Evolutionary conservation across 2,113 vertebrate species (phyloP).

Genomic region (Oncorhynchus gorbuscha): DNA sequence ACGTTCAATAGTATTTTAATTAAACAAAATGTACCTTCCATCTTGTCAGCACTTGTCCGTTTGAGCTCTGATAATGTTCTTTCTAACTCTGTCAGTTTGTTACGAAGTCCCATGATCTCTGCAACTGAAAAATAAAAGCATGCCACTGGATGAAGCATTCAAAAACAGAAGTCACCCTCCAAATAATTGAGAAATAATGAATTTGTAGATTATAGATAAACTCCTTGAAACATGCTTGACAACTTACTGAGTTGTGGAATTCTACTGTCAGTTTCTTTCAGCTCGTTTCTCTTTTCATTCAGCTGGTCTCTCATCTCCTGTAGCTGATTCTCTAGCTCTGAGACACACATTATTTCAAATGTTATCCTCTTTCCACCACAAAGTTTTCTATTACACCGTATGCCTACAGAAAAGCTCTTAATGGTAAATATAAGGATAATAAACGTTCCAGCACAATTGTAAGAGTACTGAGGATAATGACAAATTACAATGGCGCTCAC

Average conservation of each 20-base stretch:
- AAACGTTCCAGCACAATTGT: background rate
- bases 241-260: slow-evolving; percentile 35
- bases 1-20: background rate
- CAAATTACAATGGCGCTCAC: slow-evolving; percentile 15
- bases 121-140: slow-evolving; percentile 20
- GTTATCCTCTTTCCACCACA: background rate
- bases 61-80: slow-evolving; percentile 14
- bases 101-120: slow-evolving; percentile 41
- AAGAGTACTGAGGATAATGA: background rate
- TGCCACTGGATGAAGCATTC: background rate
- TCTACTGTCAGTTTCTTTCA: background rate
- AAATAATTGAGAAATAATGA: no score
- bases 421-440: background rate
- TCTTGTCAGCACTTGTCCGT: background rate
- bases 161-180: background rate
- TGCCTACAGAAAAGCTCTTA: background rate
- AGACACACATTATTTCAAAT: background rate
- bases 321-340: slow-evolving; percentile 46
- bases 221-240: background rate
- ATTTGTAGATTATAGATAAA: no score
- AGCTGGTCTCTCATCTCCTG: slow-evolving; percentile 23
- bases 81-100: slow-evolving; percentile 30
- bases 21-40: slow-evolving; percentile 17
- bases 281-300: background rate
- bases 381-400: background rate